Conservation (phyloP, 2,797 vertebrate species). For the Decapterus maruadsi region DNA sequence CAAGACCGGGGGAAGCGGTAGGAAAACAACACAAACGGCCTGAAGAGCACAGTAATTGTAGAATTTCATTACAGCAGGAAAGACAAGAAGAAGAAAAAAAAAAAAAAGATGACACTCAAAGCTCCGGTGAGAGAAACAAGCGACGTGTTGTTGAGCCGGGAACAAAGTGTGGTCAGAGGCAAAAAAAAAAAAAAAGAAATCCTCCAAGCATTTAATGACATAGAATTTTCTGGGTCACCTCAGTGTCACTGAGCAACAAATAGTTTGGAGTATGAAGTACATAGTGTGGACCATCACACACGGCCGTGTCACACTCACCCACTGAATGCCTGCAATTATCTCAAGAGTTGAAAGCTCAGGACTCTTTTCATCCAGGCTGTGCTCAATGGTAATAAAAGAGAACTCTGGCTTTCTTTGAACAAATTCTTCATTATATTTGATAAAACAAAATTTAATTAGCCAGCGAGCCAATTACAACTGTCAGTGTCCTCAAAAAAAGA, state of each 20-base stretch:
- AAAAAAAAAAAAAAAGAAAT: conserved; percentile 41
- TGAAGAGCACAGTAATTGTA: conserved; percentile 45
- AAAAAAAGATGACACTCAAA: conserved; percentile 36
- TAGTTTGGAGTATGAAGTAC: conserved; percentile 53
- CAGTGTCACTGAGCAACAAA: conserved; percentile 68
- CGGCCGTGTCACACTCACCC: conserved; percentile 39
- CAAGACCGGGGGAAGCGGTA: conserved; percentile 35
- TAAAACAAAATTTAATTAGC: conserved; percentile 61
- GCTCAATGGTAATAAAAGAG: conserved; percentile 54
- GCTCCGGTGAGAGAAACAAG: conserved; percentile 24
- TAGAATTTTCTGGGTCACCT: conserved; percentile 74
- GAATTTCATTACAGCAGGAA: conserved; percentile 55
- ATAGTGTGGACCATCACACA: conserved; percentile 10
- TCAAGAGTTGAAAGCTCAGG: conserved; percentile 39
- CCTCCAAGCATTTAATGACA: conserved; percentile 69
- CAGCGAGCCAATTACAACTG: conserved; percentile 29
- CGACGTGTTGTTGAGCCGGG: conserved; percentile 32
- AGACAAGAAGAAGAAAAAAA: background rate
- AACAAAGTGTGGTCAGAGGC: conserved; percentile 32
- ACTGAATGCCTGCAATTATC: conserved; percentile 57
- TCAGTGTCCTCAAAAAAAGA: conserved; percentile 12
- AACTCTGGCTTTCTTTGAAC: conserved; percentile 52
- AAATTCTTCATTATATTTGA: conserved; percentile 57
- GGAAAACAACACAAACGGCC: conserved; percentile 30
- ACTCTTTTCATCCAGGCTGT: conserved; percentile 53